Evolutionary conservation across 2,888 invertebrate species (phyloP).

Genomic region (Polymixis lichenea): DNA sequence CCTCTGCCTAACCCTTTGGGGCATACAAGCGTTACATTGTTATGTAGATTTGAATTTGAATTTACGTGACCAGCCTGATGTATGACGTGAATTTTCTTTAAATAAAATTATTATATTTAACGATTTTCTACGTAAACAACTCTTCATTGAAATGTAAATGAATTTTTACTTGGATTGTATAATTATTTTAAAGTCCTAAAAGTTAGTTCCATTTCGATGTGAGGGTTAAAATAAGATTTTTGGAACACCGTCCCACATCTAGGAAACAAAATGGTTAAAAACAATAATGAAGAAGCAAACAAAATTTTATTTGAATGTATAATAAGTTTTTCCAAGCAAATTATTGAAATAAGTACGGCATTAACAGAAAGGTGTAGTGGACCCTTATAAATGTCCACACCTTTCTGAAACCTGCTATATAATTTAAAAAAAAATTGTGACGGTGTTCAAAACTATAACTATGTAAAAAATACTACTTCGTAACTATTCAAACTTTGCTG

Average conservation of each 20-base stretch:
- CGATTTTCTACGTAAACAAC: slow-evolving; percentile 13
- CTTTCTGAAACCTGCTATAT: background rate
- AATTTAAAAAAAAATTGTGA: slow-evolving; percentile 5
- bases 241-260: slow-evolving; percentile 36
- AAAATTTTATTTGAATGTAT: background rate
- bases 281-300: background rate
- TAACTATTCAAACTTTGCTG: slow-evolving; percentile 49
- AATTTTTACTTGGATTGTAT: slow-evolving; percentile 26
- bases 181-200: slow-evolving; percentile 16
- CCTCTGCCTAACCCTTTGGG: background rate
- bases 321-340: background rate
- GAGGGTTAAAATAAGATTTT: slow-evolving; percentile 25
- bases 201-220: slow-evolving; percentile 46
- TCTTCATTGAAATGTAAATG: slow-evolving; percentile 31
- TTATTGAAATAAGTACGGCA: background rate
- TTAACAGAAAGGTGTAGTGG: background rate
- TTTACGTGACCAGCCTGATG: background rate
- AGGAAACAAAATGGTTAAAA: slow-evolving; percentile 1
- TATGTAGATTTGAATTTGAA: background rate
- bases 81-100: slow-evolving; percentile 16
- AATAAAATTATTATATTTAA: background rate
- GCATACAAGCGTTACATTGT: background rate
- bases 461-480: slow-evolving; percentile 38
- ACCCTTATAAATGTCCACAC: background rate
- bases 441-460: slow-evolving; percentile 41